These are phyloP conservation scores for Zygaena filipendulae DNA, from an alignment of 2,888 invertebrate genomes.

Conservation along the genomic window DNA sequence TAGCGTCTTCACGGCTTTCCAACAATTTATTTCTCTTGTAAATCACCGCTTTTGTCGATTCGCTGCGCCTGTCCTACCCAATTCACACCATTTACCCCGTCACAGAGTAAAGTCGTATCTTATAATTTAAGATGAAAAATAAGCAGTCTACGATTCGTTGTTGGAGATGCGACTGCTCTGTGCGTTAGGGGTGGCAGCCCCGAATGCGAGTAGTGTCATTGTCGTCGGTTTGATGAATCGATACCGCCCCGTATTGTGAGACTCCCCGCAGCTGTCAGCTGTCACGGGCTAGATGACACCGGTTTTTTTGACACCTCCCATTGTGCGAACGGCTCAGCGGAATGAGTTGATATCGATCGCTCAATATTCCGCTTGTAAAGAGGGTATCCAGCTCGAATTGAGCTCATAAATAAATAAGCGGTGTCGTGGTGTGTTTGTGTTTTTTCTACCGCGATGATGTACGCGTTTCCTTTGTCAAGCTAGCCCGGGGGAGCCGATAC, in stretches of 20 bases:
- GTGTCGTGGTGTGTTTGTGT: slow-evolving; percentile 50
- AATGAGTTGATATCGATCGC: slow-evolving; percentile 64
- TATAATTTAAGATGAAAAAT: too few species aligned
- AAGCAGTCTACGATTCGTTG: slow-evolving; percentile 18
- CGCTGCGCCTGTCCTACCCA: slow-evolving; percentile 47
- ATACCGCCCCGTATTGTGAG: slow-evolving; percentile 46
- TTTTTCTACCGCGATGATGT: slow-evolving; percentile 44
- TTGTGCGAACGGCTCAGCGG: slow-evolving; percentile 46
- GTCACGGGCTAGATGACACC: slow-evolving; percentile 58
- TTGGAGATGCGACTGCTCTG: slow-evolving; percentile 23
- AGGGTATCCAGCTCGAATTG: slow-evolving; percentile 48
- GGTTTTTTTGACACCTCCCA: slow-evolving; percentile 52
- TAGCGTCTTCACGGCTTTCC: slow-evolving; percentile 53
- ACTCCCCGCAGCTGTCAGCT: slow-evolving; percentile 58
- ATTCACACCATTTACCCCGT: slow-evolving; percentile 35
- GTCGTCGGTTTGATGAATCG: slow-evolving; percentile 55
- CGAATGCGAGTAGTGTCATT: slow-evolving; percentile 35
- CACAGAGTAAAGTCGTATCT: too few species aligned
- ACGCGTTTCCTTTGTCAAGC: slow-evolving; percentile 44
- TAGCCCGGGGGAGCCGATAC: slow-evolving; percentile 42
- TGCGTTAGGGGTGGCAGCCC: slow-evolving; percentile 16
- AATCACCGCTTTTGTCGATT: slow-evolving; percentile 57
- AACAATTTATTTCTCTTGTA: slow-evolving; percentile 58
- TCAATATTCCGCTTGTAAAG: slow-evolving; percentile 46
- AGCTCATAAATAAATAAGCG: slow-evolving; percentile 64